These are phyloP conservation scores for Drosophila teissieri DNA, from an alignment of 1,140 invertebrate genomes.

Conservation along the genomic window DNA sequence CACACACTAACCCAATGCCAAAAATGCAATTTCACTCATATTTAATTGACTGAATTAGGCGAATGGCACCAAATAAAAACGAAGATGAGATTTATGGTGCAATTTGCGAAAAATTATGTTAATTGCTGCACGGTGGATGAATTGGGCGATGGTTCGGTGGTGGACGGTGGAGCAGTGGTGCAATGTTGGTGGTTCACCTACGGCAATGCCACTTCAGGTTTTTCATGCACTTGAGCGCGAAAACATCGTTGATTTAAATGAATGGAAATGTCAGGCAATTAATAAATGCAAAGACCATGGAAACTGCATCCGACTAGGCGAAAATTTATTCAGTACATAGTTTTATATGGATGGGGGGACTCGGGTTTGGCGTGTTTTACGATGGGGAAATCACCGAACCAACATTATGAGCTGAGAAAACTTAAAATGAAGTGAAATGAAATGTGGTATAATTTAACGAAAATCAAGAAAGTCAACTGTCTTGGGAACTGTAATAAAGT, in stretches of 20 bases:
- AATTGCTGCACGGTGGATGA: slow-evolving; percentile 49
- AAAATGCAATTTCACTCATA: slow-evolving; percentile 65
- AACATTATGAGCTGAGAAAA: not conserved
- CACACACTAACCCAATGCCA: slow-evolving; percentile 22
- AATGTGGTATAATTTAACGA: too few relatives aligned
- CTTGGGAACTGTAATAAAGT: too few relatives aligned
- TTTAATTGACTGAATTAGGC: slow-evolving; percentile 71
- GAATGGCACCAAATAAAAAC: slow-evolving; percentile 76
- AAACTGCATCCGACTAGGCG: slow-evolving; percentile 23
- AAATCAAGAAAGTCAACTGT: not conserved
- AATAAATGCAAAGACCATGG: slow-evolving; percentile 83
- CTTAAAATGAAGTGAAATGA: not conserved
- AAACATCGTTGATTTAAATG: slow-evolving; percentile 84
- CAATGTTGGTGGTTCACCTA: not conserved
- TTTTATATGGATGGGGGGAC: not conserved
- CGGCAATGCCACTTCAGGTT: slow-evolving; percentile 32
- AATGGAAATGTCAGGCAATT: slow-evolving; percentile 84
- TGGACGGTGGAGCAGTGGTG: not conserved
- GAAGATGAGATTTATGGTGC: slow-evolving; percentile 76
- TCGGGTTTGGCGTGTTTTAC: not conserved
- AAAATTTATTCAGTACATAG: not conserved
- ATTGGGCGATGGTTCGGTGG: slow-evolving; percentile 5
- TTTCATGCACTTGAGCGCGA: slow-evolving; percentile 55
- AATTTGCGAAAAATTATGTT: slow-evolving; percentile 79
- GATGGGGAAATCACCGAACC: not conserved